Evolutionary conservation across 1,140 invertebrate genomes (phyloP).

Genomic region (Aphidius ervi): DNA sequence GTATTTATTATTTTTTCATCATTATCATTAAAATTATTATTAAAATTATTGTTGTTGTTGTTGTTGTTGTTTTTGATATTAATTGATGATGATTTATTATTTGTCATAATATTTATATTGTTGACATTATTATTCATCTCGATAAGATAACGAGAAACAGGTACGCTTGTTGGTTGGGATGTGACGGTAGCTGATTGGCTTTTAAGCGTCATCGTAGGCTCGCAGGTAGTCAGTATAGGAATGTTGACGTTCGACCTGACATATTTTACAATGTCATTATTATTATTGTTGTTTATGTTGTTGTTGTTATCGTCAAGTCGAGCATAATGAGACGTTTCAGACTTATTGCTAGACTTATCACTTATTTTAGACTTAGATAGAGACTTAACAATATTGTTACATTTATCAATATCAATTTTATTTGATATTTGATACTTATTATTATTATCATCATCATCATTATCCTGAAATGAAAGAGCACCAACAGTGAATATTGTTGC

Average conservation of each 20-base stretch:
- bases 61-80: conserved; percentile 24
- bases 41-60: conserved; percentile 19
- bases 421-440: conserved; percentile 38
- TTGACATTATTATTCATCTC: conserved; percentile 22
- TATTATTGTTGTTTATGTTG: conserved; percentile 10
- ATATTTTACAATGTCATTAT: conserved; percentile 26
- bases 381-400: conserved; percentile 44
- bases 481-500: conserved; percentile 56
- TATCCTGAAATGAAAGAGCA: conserved; percentile 56
- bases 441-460: conserved; percentile 49
- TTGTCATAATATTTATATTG: not conserved
- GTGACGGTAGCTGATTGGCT: conserved; percentile 51
- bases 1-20: conserved; percentile 7
- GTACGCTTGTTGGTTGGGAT: conserved; percentile 52
- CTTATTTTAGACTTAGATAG: conserved; percentile 50
- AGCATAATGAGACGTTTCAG: conserved; percentile 36
- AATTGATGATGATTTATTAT: not conserved
- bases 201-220: conserved; percentile 55
- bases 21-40: conserved; percentile 16
- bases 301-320: conserved; percentile 34
- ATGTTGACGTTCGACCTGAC: conserved; percentile 48
- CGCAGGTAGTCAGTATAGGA: conserved; percentile 52
- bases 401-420: conserved; percentile 34
- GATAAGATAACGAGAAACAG: conserved; percentile 43
- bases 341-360: conserved; percentile 49